phyloP scores from a whole-genome alignment of 2,797 vertebrate species.

The Acanthurus tractus region DNA sequence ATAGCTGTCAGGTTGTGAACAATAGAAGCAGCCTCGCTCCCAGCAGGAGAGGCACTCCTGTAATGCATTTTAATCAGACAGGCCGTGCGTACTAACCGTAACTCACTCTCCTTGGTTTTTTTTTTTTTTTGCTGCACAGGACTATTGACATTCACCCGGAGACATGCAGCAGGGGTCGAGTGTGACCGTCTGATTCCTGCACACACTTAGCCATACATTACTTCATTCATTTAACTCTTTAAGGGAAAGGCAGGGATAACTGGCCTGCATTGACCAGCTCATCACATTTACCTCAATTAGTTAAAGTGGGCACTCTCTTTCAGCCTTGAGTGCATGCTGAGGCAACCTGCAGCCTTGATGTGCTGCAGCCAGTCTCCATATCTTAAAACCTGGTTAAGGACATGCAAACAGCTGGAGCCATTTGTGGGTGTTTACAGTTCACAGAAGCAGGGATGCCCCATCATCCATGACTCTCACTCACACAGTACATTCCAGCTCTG shows the following conservation, averaged over 20 bases:
- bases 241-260: slow-evolving; percentile 37
- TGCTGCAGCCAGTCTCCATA: slow-evolving; percentile 52
- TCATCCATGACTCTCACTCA: slow-evolving; percentile 51
- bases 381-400: slow-evolving; percentile 74
- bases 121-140: slow-evolving; percentile 32
- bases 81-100: slow-evolving; percentile 72
- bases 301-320: slow-evolving; percentile 68
- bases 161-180: slow-evolving; percentile 57
- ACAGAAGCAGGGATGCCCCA: slow-evolving; percentile 50
- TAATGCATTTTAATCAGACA: slow-evolving; percentile 82
- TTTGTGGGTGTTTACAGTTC: slow-evolving; percentile 69
- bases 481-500: slow-evolving; percentile 38
- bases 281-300: slow-evolving; percentile 80
- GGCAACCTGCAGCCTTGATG: slow-evolving; percentile 70
- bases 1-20: slow-evolving; percentile 74
- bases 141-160: slow-evolving; percentile 69
- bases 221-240: slow-evolving; percentile 70
- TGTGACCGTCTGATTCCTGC: slow-evolving; percentile 68
- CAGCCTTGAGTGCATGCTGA: slow-evolving; percentile 67
- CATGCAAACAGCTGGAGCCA: slow-evolving; percentile 66
- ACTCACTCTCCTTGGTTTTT: slow-evolving; percentile 65
- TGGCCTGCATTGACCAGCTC: slow-evolving; percentile 68
- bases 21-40: slow-evolving; percentile 74
- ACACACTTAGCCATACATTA: slow-evolving; percentile 74
- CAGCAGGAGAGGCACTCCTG: slow-evolving; percentile 72